Conservation (phyloP, 2,113 vertebrate genomes). For the Lichenostomus cassidix region DNA sequence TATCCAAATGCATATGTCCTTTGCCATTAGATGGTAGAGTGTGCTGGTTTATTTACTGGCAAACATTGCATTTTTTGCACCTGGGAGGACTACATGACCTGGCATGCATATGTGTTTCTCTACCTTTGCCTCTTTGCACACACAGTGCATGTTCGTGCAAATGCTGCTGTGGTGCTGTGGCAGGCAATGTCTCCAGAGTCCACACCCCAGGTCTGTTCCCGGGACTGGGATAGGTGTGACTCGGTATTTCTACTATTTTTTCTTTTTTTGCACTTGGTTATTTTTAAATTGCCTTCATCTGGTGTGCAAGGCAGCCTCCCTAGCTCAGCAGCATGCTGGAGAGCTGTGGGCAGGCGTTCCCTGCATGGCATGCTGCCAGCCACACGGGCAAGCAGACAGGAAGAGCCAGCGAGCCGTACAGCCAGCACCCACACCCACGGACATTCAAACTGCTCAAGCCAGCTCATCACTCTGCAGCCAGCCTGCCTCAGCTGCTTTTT, state of each 20-base stretch:
- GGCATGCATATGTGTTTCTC: background rate
- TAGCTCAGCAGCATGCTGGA: background rate
- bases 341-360: background rate
- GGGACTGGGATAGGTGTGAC: background rate
- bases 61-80: background rate
- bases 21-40: background rate
- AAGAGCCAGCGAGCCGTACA: background rate
- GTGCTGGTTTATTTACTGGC: background rate
- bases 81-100: background rate
- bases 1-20: background rate
- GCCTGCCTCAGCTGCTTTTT: slow-evolving; percentile 48
- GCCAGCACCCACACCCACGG: background rate
- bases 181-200: background rate
- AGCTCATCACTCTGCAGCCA: slow-evolving; percentile 1
- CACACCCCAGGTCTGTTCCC: background rate
- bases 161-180: background rate
- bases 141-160: background rate
- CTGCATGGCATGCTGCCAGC: background rate
- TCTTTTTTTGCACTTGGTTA: background rate
- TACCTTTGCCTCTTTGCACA: background rate
- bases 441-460: background rate
- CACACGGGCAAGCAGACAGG: background rate
- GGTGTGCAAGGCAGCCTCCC: background rate
- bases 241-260: rapidly evolving
- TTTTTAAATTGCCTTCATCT: background rate